Evolutionary conservation across 2,113 vertebrate species (phyloP), one percentile per base, ranked within the genome.

Genomic region (Benthochromis sp.): DNA sequence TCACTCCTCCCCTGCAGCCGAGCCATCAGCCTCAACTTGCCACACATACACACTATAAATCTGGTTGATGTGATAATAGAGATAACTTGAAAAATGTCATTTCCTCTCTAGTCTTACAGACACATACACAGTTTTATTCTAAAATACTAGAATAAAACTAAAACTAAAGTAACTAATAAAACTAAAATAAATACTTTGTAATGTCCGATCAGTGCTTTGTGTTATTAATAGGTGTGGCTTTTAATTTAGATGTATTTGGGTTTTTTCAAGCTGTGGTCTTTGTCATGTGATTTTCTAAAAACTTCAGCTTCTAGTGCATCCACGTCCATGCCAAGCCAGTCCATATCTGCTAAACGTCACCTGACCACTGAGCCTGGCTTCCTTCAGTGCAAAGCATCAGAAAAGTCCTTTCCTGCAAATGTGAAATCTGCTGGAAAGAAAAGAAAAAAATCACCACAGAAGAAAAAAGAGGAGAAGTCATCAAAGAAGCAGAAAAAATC

Each of bases 401-500:
- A 92, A 17, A 50, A 50, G n/a, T 63, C 40, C 1, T 55, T 11
- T 4, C n/a, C 76, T n/a, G 16, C 66, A 2, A 73, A 13, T 5
- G 87, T 47, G 6, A 94, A 93, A 82, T 95, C 95, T 1, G 45
- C 92, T 13, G 59, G 89, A 5, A 93, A 87, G 79, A 94, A 38
- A 61, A 90, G 50, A 13, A 96, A 92, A 11, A 17, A 16, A 2
- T 95, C 95, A 7, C 93, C 92, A 3, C 92, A 81, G 29, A 94
- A 76, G 81, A 93, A 80, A 43, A 93, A 84, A 55, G 95, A 95
- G 4, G 31, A 50, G 5, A 94, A 92, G 86, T 81, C 92, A 3
- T 89, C 90, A n/a, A 94, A 86, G 69, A 93, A 76, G 54, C 82
- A 47, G 69, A 95, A 84, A 38, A 83, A 84, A 21, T 95, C 94